Evolutionary conservation across 2,797 vertebrate genomes (phyloP), one percentile per base, ranked within the genome.

Genomic region (Periophthalmus magnuspinnatus): DNA sequence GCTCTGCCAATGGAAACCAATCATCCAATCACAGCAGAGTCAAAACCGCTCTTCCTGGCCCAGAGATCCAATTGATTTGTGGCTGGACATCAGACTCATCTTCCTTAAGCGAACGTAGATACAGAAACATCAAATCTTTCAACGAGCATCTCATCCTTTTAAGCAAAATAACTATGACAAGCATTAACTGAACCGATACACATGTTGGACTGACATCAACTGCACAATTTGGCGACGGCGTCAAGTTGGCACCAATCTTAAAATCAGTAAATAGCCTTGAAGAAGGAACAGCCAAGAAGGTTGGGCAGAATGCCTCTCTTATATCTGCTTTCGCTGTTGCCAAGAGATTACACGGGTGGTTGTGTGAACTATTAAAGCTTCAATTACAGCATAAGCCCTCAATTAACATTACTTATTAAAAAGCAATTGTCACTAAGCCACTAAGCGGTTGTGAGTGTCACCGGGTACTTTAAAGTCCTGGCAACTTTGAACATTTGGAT

Each of bases 401-500:
- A 60, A 16, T 32, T 66, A 57, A 45, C 58, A 6, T 77, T 64
- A 47, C 7, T 16, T 17, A 28, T 21, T 8, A 24, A 48, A 21
- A 65, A 70, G 65, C 65, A 24, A 69, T 36, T 54, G 24, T 41
- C 32, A 19, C 21, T 17, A 19, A 17, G 41, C 62, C 62, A 22
- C n/a, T n/a, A n/a, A n/a, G 58, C 16, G 5, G 22, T n/a, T 38
- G 33, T 8, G 11, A 63, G 13, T 28, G 21, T 47, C 41, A 79
- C 75, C 38, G 16, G 41, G 7, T 70, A 21, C 79, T 80, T 79
- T 83, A 69, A 61, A 61, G 77, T 88, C 77, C 78, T 85, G 85
- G 85, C 80, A 82, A 81, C 75, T 60, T 86, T 3, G 33, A 66
- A 33, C 41, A 56, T 67, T 67, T 67, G 65, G 52, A 55, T 67